Evolutionary conservation across 2,888 invertebrate species (phyloP), one percentile per base, ranked within the genome.

Genomic region (Brachynemurus nebulosus): DNA sequence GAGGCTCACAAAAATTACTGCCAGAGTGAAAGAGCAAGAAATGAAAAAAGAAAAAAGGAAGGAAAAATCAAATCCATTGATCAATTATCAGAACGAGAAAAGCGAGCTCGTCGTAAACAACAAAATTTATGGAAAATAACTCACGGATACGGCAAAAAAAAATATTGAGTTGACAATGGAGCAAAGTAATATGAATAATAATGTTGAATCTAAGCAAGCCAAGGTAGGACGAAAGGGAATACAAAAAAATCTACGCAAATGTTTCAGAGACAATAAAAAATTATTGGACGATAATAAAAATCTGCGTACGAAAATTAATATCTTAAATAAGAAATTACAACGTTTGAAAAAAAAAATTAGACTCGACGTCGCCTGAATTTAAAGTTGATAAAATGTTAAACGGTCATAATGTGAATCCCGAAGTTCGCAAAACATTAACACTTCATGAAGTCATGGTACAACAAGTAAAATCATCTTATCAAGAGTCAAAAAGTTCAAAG

Each of bases 51-150:
- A 11, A 25, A 25, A 25, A 25, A 11, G 8, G 35, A 35, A 16
- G 35, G 35, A 35, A 35, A 35, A 35, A 12, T 2, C 2, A 35
- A 35, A 5, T 35, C 17, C n/a, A 35, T 35, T 35, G 3, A 35
- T 4, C 11, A 35, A 35, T 6, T 35, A 35, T 35, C 35, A 35
- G 35, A 35, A 3, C 35, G 35, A 35, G 35, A 35, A 35, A 35
- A 35, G 7, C 35, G 35, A 35, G 35, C 3, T 35, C 35, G 35
- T 35, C 35, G 35, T 2, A 35, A 35, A 35, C 35, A 35, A 35
- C 7, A 35, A 35, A 35, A 35, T 17, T 2, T 35, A 35, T 35
- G 7, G 35, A 35, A 35, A 35, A 35, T 9, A 35, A 35, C 5
- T 35, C 35, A 35, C 35, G 35, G 17, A 35, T 12, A 17, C 7